Evolutionary conservation across 2,113 vertebrate species (phyloP).

Genomic region (Chlamydotis undulata): DNA sequence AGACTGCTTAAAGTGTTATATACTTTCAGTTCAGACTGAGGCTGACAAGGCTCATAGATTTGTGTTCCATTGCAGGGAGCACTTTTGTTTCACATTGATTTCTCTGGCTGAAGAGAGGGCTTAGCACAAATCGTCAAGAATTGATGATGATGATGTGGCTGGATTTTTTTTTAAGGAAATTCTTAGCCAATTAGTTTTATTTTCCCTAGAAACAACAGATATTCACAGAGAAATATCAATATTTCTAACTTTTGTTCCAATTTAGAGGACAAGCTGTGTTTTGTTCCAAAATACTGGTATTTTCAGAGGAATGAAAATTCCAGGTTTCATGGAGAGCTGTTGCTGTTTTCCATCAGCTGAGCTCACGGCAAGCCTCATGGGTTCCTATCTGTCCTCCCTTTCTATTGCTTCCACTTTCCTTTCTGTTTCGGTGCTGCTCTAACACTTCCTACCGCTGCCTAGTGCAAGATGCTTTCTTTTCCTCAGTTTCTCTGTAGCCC

Average conservation of each 20-base stretch:
- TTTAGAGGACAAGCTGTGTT: not conserved
- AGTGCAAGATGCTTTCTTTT: not conserved
- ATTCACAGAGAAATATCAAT: not conserved
- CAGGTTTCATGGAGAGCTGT: accelerated
- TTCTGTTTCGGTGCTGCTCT: not conserved
- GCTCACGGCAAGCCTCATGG: not conserved
- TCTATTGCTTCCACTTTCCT: not conserved
- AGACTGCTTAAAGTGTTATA: not conserved
- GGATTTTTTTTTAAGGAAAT: not conserved
- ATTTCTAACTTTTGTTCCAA: not conserved
- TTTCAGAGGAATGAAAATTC: not conserved
- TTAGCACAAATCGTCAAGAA: not conserved
- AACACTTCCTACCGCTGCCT: too few species aligned
- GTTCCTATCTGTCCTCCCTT: not conserved
- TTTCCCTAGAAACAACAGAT: not conserved
- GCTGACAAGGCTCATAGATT: not conserved
- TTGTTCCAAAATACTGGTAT: not conserved
- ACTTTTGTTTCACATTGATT: not conserved
- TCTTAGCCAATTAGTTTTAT: not conserved
- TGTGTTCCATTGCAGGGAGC: not conserved
- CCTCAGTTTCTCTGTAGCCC: not conserved
- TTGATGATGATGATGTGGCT: not conserved
- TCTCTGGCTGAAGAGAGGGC: not conserved
- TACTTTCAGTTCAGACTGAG: not conserved
- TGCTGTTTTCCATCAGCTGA: not conserved